These are phyloP conservation scores for Rhinolophus sinicus DNA, from an alignment of 2,113 vertebrate species.

Conservation along the genomic window DNA sequence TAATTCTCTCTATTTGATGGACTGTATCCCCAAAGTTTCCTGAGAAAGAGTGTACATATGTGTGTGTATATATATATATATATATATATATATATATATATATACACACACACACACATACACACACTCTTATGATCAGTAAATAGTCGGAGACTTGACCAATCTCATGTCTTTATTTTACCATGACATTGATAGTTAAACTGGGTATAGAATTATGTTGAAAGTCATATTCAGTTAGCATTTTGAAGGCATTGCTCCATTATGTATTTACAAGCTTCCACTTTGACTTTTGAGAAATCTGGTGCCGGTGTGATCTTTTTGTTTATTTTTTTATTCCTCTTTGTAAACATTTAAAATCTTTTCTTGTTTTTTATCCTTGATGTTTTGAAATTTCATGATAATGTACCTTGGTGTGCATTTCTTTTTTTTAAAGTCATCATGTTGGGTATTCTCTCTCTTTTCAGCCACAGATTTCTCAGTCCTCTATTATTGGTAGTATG, in stretches of 20 bases:
- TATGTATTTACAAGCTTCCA: neutral
- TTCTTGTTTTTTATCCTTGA: neutral
- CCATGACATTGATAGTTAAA: slow-evolving; percentile 23
- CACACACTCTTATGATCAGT: too few relatives aligned
- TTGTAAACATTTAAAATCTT: neutral
- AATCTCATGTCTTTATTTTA: slow-evolving; percentile 11
- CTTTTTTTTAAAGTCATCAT: neutral
- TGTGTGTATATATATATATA: too few relatives aligned
- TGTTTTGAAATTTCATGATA: neutral
- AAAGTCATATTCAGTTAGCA: slow-evolving; percentile 46
- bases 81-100: too few relatives aligned
- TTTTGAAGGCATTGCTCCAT: neutral
- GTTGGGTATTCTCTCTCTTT: neutral
- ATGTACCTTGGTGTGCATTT: neutral
- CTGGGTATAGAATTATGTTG: slow-evolving; percentile 23
- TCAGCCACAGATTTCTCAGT: slow-evolving; percentile 4
- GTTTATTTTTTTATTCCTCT: neutral
- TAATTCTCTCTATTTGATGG: neutral
- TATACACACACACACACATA: too few relatives aligned
- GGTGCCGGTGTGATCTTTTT: neutral
- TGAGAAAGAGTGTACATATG: neutral
- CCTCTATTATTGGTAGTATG: neutral
- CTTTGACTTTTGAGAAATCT: slow-evolving; percentile 1
- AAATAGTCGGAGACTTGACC: slow-evolving; percentile 32
- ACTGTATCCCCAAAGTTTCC: neutral